Evolutionary conservation across 1,140 invertebrate species (phyloP).

Genomic region (Lucilia sericata): DNA sequence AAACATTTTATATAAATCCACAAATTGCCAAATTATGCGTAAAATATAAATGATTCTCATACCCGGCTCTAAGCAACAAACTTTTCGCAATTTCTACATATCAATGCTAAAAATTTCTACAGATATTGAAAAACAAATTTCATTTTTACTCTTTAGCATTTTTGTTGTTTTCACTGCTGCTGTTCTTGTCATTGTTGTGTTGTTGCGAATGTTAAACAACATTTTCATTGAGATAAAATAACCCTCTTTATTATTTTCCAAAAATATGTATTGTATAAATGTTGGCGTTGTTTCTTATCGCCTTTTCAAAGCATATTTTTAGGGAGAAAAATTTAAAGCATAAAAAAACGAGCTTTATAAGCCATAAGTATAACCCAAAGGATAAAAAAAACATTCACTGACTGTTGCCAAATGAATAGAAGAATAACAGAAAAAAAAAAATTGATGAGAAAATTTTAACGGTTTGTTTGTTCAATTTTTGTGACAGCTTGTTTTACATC

Average conservation of each 20-base stretch:
- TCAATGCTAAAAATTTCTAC: background rate
- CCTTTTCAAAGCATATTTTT: background rate
- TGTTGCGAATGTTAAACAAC: background rate
- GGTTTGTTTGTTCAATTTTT: background rate
- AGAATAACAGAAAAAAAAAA: background rate
- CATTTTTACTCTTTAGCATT: background rate
- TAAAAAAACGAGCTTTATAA: background rate
- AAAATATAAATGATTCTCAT: slow-evolving; percentile 12
- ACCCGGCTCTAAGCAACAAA: background rate
- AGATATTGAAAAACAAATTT: slow-evolving; percentile 8
- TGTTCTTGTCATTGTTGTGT: background rate
- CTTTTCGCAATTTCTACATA: background rate
- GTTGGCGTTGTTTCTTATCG: background rate
- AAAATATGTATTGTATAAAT: background rate
- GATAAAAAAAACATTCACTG: background rate
- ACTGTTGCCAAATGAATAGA: background rate
- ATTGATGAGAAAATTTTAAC: slow-evolving; percentile 19
- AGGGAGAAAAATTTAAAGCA: background rate
- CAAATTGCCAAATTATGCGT: slow-evolving; percentile 29
- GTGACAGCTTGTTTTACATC: slow-evolving; percentile 26
- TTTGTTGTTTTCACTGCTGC: background rate
- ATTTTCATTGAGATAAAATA: slow-evolving; percentile 12
- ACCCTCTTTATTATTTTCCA: background rate
- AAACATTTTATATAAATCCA: slow-evolving; percentile 9
- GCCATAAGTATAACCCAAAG: background rate